These are phyloP conservation scores for Cheilosia variabilis DNA, from an alignment of 2,888 invertebrate genomes.

Conservation along the genomic window DNA sequence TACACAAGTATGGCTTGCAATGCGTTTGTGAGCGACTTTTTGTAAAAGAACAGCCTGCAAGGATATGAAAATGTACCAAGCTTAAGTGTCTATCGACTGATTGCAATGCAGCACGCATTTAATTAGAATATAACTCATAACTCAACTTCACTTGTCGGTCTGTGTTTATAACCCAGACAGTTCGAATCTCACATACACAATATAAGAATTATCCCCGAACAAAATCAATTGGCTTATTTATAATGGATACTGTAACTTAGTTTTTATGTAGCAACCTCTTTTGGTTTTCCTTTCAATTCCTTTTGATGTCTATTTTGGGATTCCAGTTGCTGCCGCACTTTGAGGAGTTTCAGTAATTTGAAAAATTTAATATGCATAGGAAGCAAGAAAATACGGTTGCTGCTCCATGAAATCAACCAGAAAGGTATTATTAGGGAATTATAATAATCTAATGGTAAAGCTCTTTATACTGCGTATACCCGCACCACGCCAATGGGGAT, in stretches of 20 bases:
- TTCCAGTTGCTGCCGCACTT: neutral
- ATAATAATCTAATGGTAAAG: neutral
- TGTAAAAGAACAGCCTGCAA: too few species aligned
- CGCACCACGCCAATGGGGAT: neutral
- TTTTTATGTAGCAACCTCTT: neutral
- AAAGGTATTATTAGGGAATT: neutral
- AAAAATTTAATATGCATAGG: neutral
- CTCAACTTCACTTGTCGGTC: too few species aligned
- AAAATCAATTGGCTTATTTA: too few species aligned
- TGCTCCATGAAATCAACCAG: constrained; percentile 1
- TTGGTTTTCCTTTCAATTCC: neutral
- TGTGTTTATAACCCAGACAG: too few species aligned
- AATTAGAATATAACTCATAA: too few species aligned
- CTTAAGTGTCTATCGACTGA: too few species aligned
- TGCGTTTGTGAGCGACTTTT: too few species aligned
- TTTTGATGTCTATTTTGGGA: neutral
- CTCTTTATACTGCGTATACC: neutral
- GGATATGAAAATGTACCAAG: too few species aligned
- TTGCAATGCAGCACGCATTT: too few species aligned
- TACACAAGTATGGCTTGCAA: too few species aligned
- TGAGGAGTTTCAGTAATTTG: neutral
- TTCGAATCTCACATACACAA: too few species aligned
- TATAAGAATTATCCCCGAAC: too few species aligned
- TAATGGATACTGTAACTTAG: neutral
- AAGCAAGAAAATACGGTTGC: neutral